These are phyloP conservation scores for Lophius americanus DNA, from an alignment of 2,797 vertebrate genomes.

Conservation along the genomic window DNA sequence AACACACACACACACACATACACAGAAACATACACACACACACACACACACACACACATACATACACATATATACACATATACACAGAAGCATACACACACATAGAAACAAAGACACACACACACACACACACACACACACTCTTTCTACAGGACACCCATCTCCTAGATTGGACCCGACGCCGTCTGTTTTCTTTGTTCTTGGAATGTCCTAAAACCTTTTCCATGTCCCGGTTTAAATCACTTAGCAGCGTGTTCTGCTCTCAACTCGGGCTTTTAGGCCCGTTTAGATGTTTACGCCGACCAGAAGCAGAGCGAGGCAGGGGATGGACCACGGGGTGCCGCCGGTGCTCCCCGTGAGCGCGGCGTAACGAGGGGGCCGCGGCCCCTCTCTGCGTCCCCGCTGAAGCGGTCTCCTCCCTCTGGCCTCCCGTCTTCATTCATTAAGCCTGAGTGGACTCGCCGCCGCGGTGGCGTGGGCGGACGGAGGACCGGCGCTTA, in stretches of 20 bases:
- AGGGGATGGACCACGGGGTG: slow-evolving; percentile 45
- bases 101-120: background rate
- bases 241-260: slow-evolving; percentile 70
- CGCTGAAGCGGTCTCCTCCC: slow-evolving; percentile 67
- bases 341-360: slow-evolving; percentile 47
- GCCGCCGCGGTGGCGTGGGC: slow-evolving; percentile 44
- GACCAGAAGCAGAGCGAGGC: slow-evolving; percentile 43
- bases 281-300: slow-evolving; percentile 66
- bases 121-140: background rate
- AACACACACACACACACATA: background rate
- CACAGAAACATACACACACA: background rate
- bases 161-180: slow-evolving; percentile 56
- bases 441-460: slow-evolving; percentile 64
- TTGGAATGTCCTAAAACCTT: slow-evolving; percentile 70
- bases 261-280: slow-evolving; percentile 69
- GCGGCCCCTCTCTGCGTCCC: slow-evolving; percentile 41
- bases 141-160: slow-evolving; percentile 29
- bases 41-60: background rate
- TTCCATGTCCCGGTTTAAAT: slow-evolving; percentile 70
- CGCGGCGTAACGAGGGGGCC: slow-evolving; percentile 41
- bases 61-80: background rate
- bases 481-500: slow-evolving; percentile 14
- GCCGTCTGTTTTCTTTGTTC: slow-evolving; percentile 58
- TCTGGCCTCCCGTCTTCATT: slow-evolving; percentile 68
- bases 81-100: background rate